Evolutionary conservation across 2,797 vertebrate species (phyloP), one percentile per base, ranked within the genome.

Genomic region (Phalloptychus januarius): DNA sequence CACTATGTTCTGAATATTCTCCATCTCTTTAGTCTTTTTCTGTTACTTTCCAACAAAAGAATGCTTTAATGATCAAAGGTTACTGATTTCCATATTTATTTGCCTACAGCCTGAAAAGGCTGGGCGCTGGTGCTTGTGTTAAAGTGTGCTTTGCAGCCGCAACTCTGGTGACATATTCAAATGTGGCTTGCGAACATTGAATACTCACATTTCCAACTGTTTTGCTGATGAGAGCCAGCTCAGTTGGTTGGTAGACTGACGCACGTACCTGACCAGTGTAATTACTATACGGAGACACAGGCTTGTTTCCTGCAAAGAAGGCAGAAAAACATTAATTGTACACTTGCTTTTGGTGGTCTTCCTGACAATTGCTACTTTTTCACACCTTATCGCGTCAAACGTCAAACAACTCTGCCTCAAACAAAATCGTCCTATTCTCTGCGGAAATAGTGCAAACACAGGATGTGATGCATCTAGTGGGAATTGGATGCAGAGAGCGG

Each of bases 211-310:
- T 94, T 31, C 89, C 94, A n/a, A 83, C 63, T 23, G 92, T 94
- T 90, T 98, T 97, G 89, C 95, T 96, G 95, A 99, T 98, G 86
- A 98, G 87, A 4, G 98, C 96, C 89, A 99, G 96, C 92, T 99
- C 98, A 0, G 98, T 99, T 82, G 98, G 98, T 95, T 99, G 98
- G 93, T 98, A 99, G 42, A 99, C 97, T 0, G 96, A 96, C 45
- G 96, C 96, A 15, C 97, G 95, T 65, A 96, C 85, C 88, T 99
- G 98, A 7, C 98, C 98, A 0, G 95, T 98, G 94, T 99, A 99
- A 65, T 97, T 97, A 0, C 97, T 96, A 89, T 99, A 99, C 0
- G 98, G 98, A 0, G 98, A 99, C 89, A 97, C 94, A 0, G 96
- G 96, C 83, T 96, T 97, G 91, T 96, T 95, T 18, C 84, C 97